phyloP scores from a whole-genome alignment of 2,888 invertebrate species.

The Pachydiplax longipennis region DNA sequence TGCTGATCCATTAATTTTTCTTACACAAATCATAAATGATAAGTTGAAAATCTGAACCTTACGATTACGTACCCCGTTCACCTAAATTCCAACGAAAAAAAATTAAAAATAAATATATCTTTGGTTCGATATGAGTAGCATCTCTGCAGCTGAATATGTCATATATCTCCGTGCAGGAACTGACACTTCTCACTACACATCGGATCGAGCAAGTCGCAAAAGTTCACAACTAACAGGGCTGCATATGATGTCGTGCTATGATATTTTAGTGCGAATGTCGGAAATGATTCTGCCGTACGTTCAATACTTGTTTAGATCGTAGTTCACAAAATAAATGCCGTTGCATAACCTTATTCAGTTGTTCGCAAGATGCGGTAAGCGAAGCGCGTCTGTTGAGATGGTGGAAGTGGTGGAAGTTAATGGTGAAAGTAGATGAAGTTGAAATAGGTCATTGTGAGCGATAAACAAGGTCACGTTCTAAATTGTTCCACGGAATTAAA shows the following conservation, averaged over 20 bases:
- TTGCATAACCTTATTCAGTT: slow-evolving; percentile 32
- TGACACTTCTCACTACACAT: slow-evolving; percentile 19
- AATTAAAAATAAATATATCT: background rate
- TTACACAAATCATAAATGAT: slow-evolving; percentile 49
- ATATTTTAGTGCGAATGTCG: background rate
- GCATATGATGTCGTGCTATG: background rate
- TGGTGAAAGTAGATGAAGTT: background rate
- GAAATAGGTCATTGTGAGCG: slow-evolving; percentile 24
- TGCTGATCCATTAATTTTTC: slow-evolving; percentile 45
- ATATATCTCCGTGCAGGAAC: background rate
- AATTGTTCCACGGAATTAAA: background rate
- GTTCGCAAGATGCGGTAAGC: slow-evolving; percentile 11
- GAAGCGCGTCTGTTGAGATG: background rate
- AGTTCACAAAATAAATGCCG: slow-evolving; percentile 6
- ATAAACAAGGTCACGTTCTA: slow-evolving; percentile 15
- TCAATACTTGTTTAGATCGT: background rate
- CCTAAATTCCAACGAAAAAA: background rate
- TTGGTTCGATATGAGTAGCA: background rate
- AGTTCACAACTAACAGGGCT: background rate
- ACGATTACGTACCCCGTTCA: background rate
- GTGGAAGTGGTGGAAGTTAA: background rate
- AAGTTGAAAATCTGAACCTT: background rate
- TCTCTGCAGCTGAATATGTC: background rate
- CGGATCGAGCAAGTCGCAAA: background rate
- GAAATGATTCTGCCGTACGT: background rate